Evolutionary conservation across 2,888 invertebrate genomes (phyloP).

Genomic region (Trachelus stipa): DNA sequence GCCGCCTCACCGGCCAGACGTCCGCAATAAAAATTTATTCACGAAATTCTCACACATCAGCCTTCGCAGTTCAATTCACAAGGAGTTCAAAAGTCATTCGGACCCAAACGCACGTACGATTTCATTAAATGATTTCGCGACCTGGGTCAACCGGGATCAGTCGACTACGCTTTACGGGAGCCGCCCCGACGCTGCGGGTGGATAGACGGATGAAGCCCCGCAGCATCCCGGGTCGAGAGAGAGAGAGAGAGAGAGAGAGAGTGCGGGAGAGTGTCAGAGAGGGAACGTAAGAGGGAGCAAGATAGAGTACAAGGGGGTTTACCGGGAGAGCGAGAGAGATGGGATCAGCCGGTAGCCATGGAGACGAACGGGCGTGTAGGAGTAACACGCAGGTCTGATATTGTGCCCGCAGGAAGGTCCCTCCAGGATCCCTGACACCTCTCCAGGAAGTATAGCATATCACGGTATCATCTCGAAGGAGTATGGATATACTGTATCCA

Average conservation of each 20-base stretch:
- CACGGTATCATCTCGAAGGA: too few species aligned
- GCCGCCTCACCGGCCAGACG: too few species aligned
- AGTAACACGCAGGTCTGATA: constrained; percentile 47
- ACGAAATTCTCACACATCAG: too few species aligned
- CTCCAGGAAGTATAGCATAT: too few species aligned
- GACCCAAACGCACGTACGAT: background rate
- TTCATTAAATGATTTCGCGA: constrained; percentile 34
- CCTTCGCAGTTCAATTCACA: background rate
- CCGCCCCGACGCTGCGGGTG: constrained; percentile 60
- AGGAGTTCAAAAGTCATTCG: background rate
- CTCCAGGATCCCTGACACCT: too few species aligned
- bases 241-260: constrained; percentile 19
- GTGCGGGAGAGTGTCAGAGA: too few species aligned
- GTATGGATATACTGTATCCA: too few species aligned
- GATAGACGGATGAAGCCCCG: constrained; percentile 49
- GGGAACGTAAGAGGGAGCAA: too few species aligned
- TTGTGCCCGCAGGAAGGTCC: constrained; percentile 39
- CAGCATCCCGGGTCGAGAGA: constrained; percentile 39
- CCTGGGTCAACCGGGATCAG: constrained; percentile 56
- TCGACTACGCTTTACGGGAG: constrained; percentile 59
- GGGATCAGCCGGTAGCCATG: constrained; percentile 28
- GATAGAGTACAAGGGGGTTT: too few species aligned
- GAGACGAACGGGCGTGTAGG: constrained; percentile 18
- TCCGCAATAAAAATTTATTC: too few species aligned
- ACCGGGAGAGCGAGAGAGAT: constrained; percentile 44